Evolutionary conservation across 1,140 invertebrate species (phyloP), one percentile per base, ranked within the genome.

Genomic region (Argopecten irradians): DNA sequence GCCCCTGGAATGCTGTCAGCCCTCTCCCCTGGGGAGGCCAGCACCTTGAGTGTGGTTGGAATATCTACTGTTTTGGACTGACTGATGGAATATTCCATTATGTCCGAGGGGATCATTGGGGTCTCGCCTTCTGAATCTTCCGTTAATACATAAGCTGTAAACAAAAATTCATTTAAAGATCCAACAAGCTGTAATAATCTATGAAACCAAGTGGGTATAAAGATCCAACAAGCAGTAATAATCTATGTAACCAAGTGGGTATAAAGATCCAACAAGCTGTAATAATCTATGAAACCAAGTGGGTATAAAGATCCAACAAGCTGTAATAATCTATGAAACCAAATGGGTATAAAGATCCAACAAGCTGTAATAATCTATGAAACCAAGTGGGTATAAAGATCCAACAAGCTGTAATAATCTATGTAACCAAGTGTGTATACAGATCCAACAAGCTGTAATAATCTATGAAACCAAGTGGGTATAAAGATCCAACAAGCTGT

Each of bases 41-140:
- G 92, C n/a, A 97, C 96, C 88, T 96, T 94, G 43, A 97, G 91
- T 0, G 97, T 97, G 2, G 96, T 96, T 16, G 97, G 95, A 7
- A 97, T 93, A 91, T 97, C 95, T 33, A 96, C 96, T 86, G 96
- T 95, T 87, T 96, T 95, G 13, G 94, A 93, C 92, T 97, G 96
- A 87, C 96, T 94, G 35, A 97, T 96, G 90, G 97, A 97, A 95
- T 97, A 97, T 34, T 96, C 95, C 93, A 97, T 97, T 84, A 98
- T 96, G 94, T 98, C 97, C 0, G 96, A 93, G 0, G 98, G 98
- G 92, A 98, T 97, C 91, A 97, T 96, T 9, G 97, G 96, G 3
- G 96, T 97, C 94, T 98, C 98, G 0, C 97, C 97, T 85, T 97
- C 97, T 88, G 96, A 96, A 88, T 97, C 97, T 95, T 97, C 96